Evolutionary conservation across 2,888 invertebrate genomes (phyloP).

Genomic region (Lordiphosa andalusiaca): DNA sequence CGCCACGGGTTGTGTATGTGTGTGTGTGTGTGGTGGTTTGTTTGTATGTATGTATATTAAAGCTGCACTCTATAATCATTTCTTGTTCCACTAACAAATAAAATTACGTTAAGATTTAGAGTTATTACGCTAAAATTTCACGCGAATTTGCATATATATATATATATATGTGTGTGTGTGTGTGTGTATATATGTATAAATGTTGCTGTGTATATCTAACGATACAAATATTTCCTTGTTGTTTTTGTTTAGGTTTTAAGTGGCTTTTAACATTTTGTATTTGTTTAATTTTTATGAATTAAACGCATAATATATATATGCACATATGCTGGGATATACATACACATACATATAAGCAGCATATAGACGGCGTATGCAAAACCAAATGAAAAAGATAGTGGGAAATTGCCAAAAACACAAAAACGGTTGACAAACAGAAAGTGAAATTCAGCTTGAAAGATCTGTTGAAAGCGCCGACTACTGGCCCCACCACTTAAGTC

Average conservation of each 20-base stretch:
- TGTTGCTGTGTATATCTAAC: constrained; percentile 30
- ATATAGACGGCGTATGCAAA: constrained; percentile 19
- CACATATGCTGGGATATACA: constrained; percentile 17
- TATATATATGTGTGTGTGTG: constrained; percentile 17
- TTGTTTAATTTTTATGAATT: constrained; percentile 27
- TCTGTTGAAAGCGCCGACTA: constrained; percentile 29
- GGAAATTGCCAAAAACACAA: constrained; percentile 13
- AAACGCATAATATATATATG: constrained; percentile 32
- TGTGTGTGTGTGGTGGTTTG: constrained; percentile 3
- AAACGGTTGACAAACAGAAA: constrained; percentile 16
- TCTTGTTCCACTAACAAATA: constrained; percentile 46
- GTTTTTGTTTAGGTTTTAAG: constrained; percentile 17
- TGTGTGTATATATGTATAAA: constrained; percentile 22
- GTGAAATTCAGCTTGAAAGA: constrained; percentile 30
- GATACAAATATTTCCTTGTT: constrained; percentile 13
- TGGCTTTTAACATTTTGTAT: constrained; percentile 39
- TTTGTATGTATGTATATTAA: constrained; percentile 40
- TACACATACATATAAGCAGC: constrained; percentile 24
- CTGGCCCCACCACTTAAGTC: constrained; percentile 63
- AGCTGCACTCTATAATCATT: constrained; percentile 52
- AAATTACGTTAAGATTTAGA: constrained; percentile 36
- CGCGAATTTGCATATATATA: constrained; percentile 61
- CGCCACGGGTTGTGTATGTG: constrained; percentile 5
- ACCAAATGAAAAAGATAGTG: constrained; percentile 15
- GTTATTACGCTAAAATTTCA: constrained; percentile 44